Base-by-base conservation (phyloP, 2,797 vertebrate genomes). In the Acrossocheilus fasciatus region DNA sequence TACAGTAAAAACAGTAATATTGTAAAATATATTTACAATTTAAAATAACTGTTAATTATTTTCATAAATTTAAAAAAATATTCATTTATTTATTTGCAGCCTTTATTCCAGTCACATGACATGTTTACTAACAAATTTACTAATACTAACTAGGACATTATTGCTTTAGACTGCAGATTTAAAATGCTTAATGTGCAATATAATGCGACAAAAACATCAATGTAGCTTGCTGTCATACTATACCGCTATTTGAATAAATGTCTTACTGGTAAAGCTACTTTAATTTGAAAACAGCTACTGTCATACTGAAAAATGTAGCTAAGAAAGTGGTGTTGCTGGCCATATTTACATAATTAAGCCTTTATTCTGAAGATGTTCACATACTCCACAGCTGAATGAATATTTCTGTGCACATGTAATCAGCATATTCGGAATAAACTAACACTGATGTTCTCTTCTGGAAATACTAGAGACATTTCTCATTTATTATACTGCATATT, bases 401-500 rank as follows among this genome's bases (percentile, higher is more conserved):
- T 43, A 59, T 78, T 78, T 39, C 6, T 59, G 54, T 17, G 7
- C 10, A 17, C 14, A 59, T 43, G 54, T n/a, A 36, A 57, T 57
- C 30, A 77, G 34, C 2, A 26, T 41, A 8, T 78, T 62, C 7
- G n/a, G 20, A 17, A 78, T 17, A 62, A 59, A 43, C 54, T 43
- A 78, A 78, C 57, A 62, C 52, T 43, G 36, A 59, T 26, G 54
- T 26, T 80, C 59, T 66, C 41, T 20, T 80, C 41, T 80, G 41
- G 59, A 80, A 80, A 30, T 34, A 62, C 59, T 20, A 47, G 36
- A 80, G 9, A 45, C 0, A 12, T 62, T 62, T 17, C 41, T 66
- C 3, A 80, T 80, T 80, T 66, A 20, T 59, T 79, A 41, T 79
- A 57, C 77, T 41, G 54, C 23, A 64, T 62, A 30, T 41, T 43